Percentiles rank a stretch among this genome's conserved stretches.
Conservation (phyloP, 2,888 invertebrate genomes). For the Tanypteryx hageni region DNA sequence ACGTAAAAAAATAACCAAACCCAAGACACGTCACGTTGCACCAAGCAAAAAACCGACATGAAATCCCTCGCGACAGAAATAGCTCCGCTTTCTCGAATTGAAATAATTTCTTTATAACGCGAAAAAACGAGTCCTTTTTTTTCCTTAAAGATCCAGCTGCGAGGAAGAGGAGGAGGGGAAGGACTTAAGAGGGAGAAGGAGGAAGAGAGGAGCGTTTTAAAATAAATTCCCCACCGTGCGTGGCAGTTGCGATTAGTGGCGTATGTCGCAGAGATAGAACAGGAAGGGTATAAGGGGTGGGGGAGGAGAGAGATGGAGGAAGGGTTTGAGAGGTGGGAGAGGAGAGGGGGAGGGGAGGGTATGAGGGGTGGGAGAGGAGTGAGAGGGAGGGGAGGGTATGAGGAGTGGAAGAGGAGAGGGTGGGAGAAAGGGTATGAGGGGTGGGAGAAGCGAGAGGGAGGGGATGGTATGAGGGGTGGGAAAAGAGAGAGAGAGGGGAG, state of each 20-base stretch:
- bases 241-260: neutral
- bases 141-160: slow-evolving; percentile 16
- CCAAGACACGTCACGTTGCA: too few relatives aligned
- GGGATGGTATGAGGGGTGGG: neutral
- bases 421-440: neutral
- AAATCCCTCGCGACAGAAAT: neutral
- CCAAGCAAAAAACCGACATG: neutral
- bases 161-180: neutral
- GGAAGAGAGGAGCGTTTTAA: neutral
- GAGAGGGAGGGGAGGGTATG: neutral
- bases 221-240: slow-evolving; percentile 4
- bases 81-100: neutral
- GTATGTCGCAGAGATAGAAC: neutral
- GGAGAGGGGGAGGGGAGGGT: neutral
- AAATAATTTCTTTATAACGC: slow-evolving; percentile 7
- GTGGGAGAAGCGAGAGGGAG: neutral
- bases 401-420: neutral
- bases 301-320: neutral
- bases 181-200: neutral
- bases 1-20: too few relatives aligned
- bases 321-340: neutral
- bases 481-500: neutral
- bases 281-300: neutral
- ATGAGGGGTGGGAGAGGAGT: neutral
- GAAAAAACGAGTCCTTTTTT: neutral